Evolutionary conservation across 2,888 invertebrate genomes (phyloP).

Genomic region (Lamellibrachia satsuma): DNA sequence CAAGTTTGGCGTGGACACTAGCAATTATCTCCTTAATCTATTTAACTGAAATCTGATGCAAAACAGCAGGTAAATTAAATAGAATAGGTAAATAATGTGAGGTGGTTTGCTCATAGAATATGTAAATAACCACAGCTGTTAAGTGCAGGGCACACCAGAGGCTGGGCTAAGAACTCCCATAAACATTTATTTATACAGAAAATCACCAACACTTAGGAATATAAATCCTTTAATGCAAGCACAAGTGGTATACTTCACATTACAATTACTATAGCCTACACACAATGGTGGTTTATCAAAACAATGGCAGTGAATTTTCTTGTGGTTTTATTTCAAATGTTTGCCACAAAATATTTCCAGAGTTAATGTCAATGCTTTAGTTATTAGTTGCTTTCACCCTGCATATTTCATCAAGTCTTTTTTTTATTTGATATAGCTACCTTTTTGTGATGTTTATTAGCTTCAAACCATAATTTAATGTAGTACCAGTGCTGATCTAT

Average conservation of each 20-base stretch:
- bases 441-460: not conserved
- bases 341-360: not conserved
- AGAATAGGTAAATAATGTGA: constrained; percentile 17
- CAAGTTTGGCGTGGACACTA: constrained; percentile 4
- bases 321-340: not conserved
- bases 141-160: not conserved
- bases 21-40: not conserved
- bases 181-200: constrained; percentile 17
- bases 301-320: not conserved
- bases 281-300: not conserved
- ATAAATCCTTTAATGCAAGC: not conserved
- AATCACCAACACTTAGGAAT: constrained; percentile 3
- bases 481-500: not conserved
- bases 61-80: constrained; percentile 17
- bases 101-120: not conserved
- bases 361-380: not conserved
- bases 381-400: not conserved
- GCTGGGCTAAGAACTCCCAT: not conserved
- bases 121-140: constrained; percentile 5
- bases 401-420: not conserved
- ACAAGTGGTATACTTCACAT: not conserved
- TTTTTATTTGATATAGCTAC: not conserved
- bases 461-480: not conserved
- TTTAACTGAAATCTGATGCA: constrained; percentile 13
- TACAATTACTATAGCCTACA: not conserved